These are phyloP conservation scores for Phaonia tiefii DNA, from an alignment of 2,888 invertebrate genomes.

Conservation along the genomic window DNA sequence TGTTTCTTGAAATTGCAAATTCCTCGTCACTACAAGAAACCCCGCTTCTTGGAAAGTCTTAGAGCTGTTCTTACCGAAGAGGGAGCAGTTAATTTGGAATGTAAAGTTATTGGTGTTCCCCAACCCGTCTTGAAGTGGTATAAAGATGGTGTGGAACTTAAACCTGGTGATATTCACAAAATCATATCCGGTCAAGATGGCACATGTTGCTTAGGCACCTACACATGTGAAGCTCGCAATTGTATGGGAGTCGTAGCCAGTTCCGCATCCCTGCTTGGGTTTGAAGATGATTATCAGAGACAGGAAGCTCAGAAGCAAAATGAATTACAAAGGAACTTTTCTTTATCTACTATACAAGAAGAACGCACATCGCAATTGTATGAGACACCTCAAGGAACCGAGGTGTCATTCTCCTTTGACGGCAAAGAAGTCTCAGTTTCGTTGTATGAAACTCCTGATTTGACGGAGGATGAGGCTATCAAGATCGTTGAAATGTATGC, in stretches of 20 bases:
- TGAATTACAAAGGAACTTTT: slow-evolving; percentile 86
- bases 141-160: slow-evolving; percentile 93
- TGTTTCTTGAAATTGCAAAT: slow-evolving; percentile 92
- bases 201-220: slow-evolving; percentile 93
- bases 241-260: slow-evolving; percentile 95
- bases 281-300: slow-evolving; percentile 86
- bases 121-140: slow-evolving; percentile 95
- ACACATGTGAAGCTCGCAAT: slow-evolving; percentile 94
- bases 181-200: slow-evolving; percentile 95
- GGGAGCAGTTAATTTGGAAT: slow-evolving; percentile 93
- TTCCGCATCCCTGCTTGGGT: slow-evolving; percentile 92
- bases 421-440: slow-evolving; percentile 96
- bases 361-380: slow-evolving; percentile 94
- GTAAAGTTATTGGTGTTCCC: slow-evolving; percentile 95
- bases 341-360: slow-evolving; percentile 94
- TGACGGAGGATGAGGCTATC: slow-evolving; percentile 94
- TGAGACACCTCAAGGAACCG: slow-evolving; percentile 91
- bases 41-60: slow-evolving; percentile 91
- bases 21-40: slow-evolving; percentile 93
- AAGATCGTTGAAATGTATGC: slow-evolving; percentile 97
- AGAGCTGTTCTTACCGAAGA: slow-evolving; percentile 92
- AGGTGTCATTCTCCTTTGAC: slow-evolving; percentile 94
- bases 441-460: slow-evolving; percentile 94
- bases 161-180: slow-evolving; percentile 94
- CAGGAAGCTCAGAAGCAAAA: slow-evolving; percentile 81